Conservation (phyloP, 2,113 vertebrate species). For the Neoarius graeffei region DNA sequence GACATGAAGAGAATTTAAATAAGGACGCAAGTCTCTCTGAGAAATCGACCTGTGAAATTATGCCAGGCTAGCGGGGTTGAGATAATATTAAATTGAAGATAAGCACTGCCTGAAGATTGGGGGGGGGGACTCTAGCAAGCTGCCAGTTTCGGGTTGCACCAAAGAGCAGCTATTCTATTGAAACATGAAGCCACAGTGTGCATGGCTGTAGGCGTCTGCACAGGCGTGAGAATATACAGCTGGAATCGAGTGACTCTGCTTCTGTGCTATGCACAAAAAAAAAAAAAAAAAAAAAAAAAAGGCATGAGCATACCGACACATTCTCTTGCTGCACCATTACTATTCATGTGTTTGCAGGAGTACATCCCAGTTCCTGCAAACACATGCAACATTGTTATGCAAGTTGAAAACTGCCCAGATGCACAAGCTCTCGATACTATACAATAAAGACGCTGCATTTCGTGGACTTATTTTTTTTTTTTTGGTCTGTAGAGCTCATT, state of each 20-base stretch:
- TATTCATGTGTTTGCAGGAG: neutral
- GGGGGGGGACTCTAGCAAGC: neutral
- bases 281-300: neutral
- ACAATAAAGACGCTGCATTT: neutral
- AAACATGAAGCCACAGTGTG: conserved; percentile 9
- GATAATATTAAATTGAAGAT: neutral
- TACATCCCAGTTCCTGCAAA: neutral
- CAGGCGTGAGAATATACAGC: neutral
- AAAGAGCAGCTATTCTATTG: neutral
- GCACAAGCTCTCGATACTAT: neutral
- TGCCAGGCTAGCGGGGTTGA: neutral
- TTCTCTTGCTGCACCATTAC: neutral
- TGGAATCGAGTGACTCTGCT: neutral
- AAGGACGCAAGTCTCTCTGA: neutral
- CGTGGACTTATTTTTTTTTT: neutral
- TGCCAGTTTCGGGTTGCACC: neutral
- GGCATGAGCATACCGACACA: neutral
- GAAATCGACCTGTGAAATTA: neutral
- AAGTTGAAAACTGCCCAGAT: too few species aligned
- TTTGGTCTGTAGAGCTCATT: neutral
- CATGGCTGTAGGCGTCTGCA: neutral
- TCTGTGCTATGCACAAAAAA: neutral
- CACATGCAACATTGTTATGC: neutral
- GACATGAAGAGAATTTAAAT: neutral
- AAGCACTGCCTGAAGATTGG: neutral